Evolutionary conservation across 2,888 invertebrate genomes (phyloP), one percentile per base, ranked within the genome.

Genomic region (Eupithecia subumbrata): DNA sequence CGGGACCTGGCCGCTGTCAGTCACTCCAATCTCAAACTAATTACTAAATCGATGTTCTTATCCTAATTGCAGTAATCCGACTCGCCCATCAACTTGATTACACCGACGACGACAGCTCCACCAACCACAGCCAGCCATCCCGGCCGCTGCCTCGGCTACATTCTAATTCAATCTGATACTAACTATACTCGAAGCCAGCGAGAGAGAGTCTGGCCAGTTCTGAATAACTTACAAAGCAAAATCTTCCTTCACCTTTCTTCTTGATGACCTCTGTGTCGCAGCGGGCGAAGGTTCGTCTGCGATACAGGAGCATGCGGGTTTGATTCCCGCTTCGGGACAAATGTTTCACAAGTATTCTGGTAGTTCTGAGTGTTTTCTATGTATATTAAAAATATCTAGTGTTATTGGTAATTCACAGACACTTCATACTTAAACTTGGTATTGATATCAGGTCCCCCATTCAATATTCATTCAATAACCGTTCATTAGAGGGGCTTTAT

Each of bases 31-130:
- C 48, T 48, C 48, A 9, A 56, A 60, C 60, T 60, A 60, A 60
- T 60, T 60, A 60, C 60, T 56, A 22, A 56, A 56, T 56, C 52
- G 22, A 56, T 56, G 22, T 56, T 56, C n/a, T 56, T 56, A 22
- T 56, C 22, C 60, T 60, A 25, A 60, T 56, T 12, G 60, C 60
- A 60, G 60, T 60, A 60, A 60, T 60, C 25, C 25, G 25, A 14
- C 12, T 12, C 1, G 25, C 12, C 60, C 60, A 60, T 60, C 25
- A 5, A 12, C 60, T 60, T 25, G 14, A 60, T 60, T 60, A 60
- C 25, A 11, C 52, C 11, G 22, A 22, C 11, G 7, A n/a, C 3
- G 22, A 22, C 3, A 56, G 52, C n/a, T n/a, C n/a, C n/a, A n/a
- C n/a, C n/a, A n/a, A n/a, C n/a, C n/a, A n/a, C n/a, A n/a, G 14